Percentiles rank a stretch among this genome's conserved stretches.
These are phyloP conservation scores for Neostethus bicornis DNA, from an alignment of 2,797 vertebrate species.

Conservation along the genomic window DNA sequence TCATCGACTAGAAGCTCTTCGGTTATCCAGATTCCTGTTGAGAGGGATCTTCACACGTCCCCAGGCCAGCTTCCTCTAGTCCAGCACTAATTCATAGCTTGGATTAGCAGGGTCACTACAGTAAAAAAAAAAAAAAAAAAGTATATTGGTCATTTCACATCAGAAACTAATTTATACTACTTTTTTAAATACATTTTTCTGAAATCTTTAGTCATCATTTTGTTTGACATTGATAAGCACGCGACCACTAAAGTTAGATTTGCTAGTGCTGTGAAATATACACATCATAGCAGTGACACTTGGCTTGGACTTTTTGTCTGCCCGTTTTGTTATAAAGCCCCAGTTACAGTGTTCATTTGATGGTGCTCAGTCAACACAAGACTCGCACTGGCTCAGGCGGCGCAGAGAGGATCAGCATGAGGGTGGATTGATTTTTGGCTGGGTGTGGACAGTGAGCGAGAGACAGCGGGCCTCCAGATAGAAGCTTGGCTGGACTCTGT, in stretches of 20 bases:
- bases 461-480: constrained; percentile 74
- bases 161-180: constrained; percentile 34
- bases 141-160: constrained; percentile 21
- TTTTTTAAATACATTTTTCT: constrained; percentile 12
- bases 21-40: constrained; percentile 72
- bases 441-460: constrained; percentile 64
- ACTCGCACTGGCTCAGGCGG: constrained; percentile 67
- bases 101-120: constrained; percentile 57
- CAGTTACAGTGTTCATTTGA: constrained; percentile 72
- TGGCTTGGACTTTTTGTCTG: constrained; percentile 67
- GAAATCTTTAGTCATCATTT: constrained; percentile 32
- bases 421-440: constrained; percentile 76
- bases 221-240: constrained; percentile 21
- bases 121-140: constrained; percentile 54
- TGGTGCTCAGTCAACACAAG: constrained; percentile 70
- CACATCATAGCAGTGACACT: constrained; percentile 74
- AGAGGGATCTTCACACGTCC: constrained; percentile 70
- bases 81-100: constrained; percentile 57
- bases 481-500: constrained; percentile 78
- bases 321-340: constrained; percentile 71
- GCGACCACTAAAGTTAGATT: constrained; percentile 45
- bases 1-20: constrained; percentile 69
- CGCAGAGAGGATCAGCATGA: constrained; percentile 71
- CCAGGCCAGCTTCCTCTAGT: constrained; percentile 55
- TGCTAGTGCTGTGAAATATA: constrained; percentile 69